Evolutionary conservation across 2,797 vertebrate genomes (phyloP).

Genomic region (Tenualosa thibaudeaui): DNA sequence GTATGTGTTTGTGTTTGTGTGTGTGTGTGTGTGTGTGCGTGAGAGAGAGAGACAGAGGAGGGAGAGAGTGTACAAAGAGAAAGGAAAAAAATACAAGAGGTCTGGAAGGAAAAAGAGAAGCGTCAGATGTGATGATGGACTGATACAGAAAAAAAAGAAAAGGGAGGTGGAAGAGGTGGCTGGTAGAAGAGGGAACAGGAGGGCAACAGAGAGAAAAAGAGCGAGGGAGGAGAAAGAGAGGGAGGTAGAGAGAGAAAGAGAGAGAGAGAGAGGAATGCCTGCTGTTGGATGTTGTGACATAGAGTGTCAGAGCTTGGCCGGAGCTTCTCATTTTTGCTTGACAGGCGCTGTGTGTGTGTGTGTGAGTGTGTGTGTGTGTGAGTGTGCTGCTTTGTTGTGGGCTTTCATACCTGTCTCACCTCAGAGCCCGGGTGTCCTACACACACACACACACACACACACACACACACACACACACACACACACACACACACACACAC

Average conservation of each 20-base stretch:
- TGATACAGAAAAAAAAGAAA: background rate
- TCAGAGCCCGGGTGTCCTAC: background rate
- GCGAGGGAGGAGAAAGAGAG: constrained; percentile 5
- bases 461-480: no score
- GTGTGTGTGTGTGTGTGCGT: background rate
- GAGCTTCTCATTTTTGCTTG: background rate
- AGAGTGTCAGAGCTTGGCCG: background rate
- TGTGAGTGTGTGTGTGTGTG: no score
- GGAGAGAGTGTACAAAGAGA: background rate
- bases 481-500: background rate
- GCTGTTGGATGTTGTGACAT: constrained; percentile 3
- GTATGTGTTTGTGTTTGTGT: background rate
- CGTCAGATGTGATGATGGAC: background rate
- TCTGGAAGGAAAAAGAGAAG: background rate
- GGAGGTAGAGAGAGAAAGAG: constrained; percentile 13
- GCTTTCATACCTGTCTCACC: background rate
- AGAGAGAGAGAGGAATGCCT: background rate
- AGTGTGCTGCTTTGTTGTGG: background rate
- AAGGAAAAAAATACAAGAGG: background rate
- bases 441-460: background rate
- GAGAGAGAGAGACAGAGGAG: background rate
- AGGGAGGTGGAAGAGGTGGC: background rate
- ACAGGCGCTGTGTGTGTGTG: background rate
- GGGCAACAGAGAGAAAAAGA: background rate
- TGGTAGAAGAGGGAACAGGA: background rate